A percentile compares a stretch with the other conserved stretches of the same genome.
phyloP scores from a whole-genome alignment of 2,113 vertebrate genomes.

The Cyanoramphus novaezelandiae region DNA sequence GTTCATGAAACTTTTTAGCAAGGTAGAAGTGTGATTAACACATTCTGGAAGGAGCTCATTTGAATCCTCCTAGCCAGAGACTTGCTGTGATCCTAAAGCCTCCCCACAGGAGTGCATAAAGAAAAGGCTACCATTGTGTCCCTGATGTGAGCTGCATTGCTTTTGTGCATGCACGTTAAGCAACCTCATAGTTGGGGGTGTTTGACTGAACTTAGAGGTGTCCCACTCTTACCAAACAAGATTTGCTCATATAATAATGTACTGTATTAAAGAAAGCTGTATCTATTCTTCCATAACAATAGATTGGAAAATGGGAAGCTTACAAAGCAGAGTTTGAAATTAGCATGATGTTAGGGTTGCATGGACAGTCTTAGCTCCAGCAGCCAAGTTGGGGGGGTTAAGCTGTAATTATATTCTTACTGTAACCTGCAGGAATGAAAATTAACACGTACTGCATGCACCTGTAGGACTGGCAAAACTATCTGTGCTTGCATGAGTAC shows the following conservation, averaged over 20 bases:
- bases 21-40: too few relatives aligned
- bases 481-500: not conserved
- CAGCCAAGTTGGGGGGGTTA: not conserved
- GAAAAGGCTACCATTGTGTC: not conserved
- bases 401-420: not conserved
- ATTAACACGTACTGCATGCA: fast-evolving
- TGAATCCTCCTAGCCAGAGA: not conserved
- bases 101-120: not conserved
- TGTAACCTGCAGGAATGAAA: not conserved
- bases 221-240: not conserved
- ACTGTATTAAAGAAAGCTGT: not conserved
- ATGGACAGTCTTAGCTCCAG: not conserved
- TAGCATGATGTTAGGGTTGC: too few relatives aligned
- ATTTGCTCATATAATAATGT: not conserved
- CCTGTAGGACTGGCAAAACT: not conserved
- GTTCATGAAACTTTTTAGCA: not conserved
- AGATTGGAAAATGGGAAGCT: not conserved
- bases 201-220: not conserved
- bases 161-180: fast-evolving
- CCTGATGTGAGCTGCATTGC: not conserved
- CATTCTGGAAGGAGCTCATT: not conserved
- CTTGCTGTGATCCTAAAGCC: not conserved
- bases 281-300: not conserved
- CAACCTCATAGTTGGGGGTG: not conserved
- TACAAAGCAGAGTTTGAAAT: not conserved